A percentile compares a stretch with the other conserved stretches of the same genome.
Evolutionary conservation across 2,888 invertebrate species (phyloP).

Genomic region (Nephrotoma appendiculata): DNA sequence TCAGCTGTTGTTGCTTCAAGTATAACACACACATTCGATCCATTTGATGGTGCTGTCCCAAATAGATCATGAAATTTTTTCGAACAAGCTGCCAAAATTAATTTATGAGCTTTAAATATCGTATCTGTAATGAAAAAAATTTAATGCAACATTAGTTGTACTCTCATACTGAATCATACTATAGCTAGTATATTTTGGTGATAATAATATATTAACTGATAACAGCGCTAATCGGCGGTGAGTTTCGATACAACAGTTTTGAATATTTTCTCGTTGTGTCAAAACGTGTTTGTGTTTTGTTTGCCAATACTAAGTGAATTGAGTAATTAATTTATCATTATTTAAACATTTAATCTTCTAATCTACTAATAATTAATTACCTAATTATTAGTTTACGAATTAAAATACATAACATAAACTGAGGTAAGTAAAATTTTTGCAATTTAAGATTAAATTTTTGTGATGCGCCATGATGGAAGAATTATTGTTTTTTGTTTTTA

Average conservation of each 20-base stretch:
- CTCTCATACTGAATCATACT: not conserved
- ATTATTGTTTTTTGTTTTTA: too few relatives aligned
- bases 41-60: slow-evolving; percentile 70
- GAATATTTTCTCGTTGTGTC: not conserved
- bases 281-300: not conserved
- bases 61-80: slow-evolving; percentile 86
- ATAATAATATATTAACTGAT: not conserved
- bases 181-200: not conserved
- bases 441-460: too few relatives aligned
- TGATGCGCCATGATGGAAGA: too few relatives aligned
- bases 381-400: too few relatives aligned
- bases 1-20: slow-evolving; percentile 79
- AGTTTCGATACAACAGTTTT: not conserved
- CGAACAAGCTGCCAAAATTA: slow-evolving; percentile 84
- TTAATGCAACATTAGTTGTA: not conserved
- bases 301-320: not conserved
- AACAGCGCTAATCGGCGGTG: not conserved
- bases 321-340: too few relatives aligned
- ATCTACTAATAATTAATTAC: too few relatives aligned
- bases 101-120: slow-evolving; percentile 81
- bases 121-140: slow-evolving; percentile 45
- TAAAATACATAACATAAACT: too few relatives aligned
- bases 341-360: too few relatives aligned
- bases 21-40: slow-evolving; percentile 62
- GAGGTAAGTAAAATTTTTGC: too few relatives aligned